These are phyloP conservation scores for Tridacna crocea DNA, from an alignment of 2,888 invertebrate genomes.

Conservation along the genomic window DNA sequence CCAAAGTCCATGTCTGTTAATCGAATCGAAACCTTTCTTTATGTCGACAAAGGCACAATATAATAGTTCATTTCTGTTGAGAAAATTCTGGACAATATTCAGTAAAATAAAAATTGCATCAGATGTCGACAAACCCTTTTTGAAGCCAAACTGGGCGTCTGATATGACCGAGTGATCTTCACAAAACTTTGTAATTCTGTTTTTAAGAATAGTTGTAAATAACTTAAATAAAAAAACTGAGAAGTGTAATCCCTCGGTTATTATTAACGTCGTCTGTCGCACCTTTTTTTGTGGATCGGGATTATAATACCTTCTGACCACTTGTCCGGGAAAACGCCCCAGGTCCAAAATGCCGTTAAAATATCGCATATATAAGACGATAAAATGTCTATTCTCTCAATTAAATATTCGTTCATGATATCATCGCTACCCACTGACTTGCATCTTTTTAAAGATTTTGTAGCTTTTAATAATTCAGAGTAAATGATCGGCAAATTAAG, in stretches of 20 bases:
- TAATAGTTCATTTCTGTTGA: slow-evolving; percentile 11
- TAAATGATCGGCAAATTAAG: slow-evolving; percentile 2
- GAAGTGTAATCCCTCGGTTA: slow-evolving; percentile 29
- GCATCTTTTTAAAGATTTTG: neutral
- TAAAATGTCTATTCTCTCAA: slow-evolving; percentile 26
- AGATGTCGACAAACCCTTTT: slow-evolving; percentile 25
- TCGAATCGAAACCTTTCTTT: slow-evolving; percentile 29
- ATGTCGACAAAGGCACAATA: slow-evolving; percentile 32
- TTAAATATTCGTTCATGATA: slow-evolving; percentile 28
- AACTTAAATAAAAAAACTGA: slow-evolving; percentile 33
- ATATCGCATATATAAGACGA: slow-evolving; percentile 14
- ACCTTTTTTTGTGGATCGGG: slow-evolving; percentile 32
- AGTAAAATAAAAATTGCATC: slow-evolving; percentile 28
- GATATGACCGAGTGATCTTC: slow-evolving; percentile 22
- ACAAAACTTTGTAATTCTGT: slow-evolving; percentile 21
- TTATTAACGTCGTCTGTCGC: slow-evolving; percentile 14
- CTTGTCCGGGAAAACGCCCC: slow-evolving; percentile 28
- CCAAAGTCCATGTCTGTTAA: slow-evolving; percentile 26
- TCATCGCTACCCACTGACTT: slow-evolving; percentile 16
- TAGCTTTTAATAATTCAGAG: neutral
- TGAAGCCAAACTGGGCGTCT: slow-evolving; percentile 36
- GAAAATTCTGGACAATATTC: neutral
- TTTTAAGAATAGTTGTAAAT: slow-evolving; percentile 37
- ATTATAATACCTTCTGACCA: slow-evolving; percentile 39
- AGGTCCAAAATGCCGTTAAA: slow-evolving; percentile 27